A percentile compares a stretch with the other conserved stretches of the same genome.
Conservation (phyloP, 2,113 vertebrate species). For the Lepus europaeus region DNA sequence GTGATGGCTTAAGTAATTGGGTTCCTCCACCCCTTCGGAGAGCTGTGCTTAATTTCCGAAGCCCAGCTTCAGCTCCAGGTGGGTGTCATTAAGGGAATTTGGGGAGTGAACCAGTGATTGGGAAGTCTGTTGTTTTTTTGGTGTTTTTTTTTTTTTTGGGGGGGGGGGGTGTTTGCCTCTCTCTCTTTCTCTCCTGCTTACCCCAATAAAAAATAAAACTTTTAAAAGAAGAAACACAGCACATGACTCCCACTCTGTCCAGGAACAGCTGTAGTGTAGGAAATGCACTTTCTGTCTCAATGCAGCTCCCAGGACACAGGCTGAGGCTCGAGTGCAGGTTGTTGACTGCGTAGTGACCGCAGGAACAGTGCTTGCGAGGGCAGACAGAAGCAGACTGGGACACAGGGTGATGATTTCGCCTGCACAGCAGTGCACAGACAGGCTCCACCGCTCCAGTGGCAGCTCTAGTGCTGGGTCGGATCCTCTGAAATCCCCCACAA, state of each 20-base stretch:
- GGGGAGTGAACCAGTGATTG: too few relatives aligned
- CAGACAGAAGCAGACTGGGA: not conserved
- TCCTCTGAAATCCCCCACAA: not conserved
- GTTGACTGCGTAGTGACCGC: not conserved
- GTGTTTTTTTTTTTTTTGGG: not conserved
- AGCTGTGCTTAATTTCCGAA: too few relatives aligned
- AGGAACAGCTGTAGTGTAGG: conserved; percentile 45
- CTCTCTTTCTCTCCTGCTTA: too few relatives aligned
- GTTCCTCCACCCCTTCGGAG: too few relatives aligned
- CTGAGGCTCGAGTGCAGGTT: too few relatives aligned
- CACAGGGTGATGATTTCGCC: not conserved
- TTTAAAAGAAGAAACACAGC: not conserved
- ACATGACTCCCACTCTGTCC: conserved; percentile 10
- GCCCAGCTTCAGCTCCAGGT: too few relatives aligned
- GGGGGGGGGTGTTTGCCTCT: too few relatives aligned
- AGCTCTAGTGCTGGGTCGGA: not conserved
- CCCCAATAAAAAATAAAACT: too few relatives aligned
- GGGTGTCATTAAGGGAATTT: too few relatives aligned
- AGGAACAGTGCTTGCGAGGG: not conserved
- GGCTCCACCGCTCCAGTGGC: too few relatives aligned
- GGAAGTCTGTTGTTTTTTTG: conserved; percentile 22
- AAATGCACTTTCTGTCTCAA: not conserved
- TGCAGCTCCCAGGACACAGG: not conserved
- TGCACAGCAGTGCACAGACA: not conserved
- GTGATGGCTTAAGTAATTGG: too few relatives aligned